These are phyloP conservation scores for Lepidostoma basale DNA, from an alignment of 1,140 invertebrate genomes.

Conservation along the genomic window DNA sequence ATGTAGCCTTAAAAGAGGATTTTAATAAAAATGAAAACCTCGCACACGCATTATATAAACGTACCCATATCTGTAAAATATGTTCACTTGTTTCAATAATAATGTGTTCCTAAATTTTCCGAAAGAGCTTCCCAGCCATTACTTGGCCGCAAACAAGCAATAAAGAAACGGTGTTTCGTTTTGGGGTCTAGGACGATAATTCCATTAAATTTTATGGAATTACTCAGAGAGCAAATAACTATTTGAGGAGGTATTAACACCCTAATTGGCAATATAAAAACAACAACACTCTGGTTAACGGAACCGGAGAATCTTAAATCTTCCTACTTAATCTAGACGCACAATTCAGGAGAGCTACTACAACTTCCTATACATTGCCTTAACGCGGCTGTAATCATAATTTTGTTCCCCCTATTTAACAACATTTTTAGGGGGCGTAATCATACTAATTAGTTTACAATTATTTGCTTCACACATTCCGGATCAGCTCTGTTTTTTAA, in stretches of 20 bases:
- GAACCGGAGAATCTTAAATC: neutral
- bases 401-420: too few species aligned
- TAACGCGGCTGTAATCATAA: too few species aligned
- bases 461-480: too few species aligned
- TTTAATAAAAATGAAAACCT: too few species aligned
- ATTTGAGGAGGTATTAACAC: conserved; percentile 7
- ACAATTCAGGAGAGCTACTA: neutral
- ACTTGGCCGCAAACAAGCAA: neutral
- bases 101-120: neutral
- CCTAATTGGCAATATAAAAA: conserved; percentile 9
- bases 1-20: too few species aligned
- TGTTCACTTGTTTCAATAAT: neutral
- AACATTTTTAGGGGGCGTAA: too few species aligned
- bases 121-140: neutral
- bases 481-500: too few species aligned
- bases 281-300: conserved; percentile 1
- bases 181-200: neutral
- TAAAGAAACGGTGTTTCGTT: neutral
- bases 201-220: conserved; percentile 15
- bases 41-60: too few species aligned
- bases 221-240: neutral
- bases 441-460: too few species aligned
- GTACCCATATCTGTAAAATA: too few species aligned
- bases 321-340: neutral
- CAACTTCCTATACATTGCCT: too few species aligned